These are phyloP conservation scores for Epinephelus fuscoguttatus DNA, from an alignment of 2,113 vertebrate species.

Conservation along the genomic window DNA sequence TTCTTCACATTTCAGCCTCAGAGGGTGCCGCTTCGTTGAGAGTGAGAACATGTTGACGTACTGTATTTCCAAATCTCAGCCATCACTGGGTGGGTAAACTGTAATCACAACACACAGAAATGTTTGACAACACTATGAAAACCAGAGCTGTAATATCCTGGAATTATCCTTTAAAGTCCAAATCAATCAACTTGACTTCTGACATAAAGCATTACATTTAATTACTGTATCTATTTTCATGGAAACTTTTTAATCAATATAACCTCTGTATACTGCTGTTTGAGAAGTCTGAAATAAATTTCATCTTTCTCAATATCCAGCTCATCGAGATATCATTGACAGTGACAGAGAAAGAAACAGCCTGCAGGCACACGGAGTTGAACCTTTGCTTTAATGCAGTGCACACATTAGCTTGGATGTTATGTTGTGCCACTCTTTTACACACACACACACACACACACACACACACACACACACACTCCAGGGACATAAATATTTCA, in stretches of 20 bases:
- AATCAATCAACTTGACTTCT: not conserved
- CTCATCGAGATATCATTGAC: constrained; percentile 16
- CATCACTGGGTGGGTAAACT: not conserved
- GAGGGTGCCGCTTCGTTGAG: no score
- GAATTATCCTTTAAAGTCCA: not conserved
- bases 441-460: constrained; percentile 21
- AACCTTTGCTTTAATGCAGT: constrained; percentile 56
- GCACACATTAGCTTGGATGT: constrained; percentile 40
- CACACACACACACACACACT: constrained; percentile 12
- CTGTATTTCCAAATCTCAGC: no score
- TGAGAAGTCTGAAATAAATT: no score
- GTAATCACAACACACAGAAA: not conserved
- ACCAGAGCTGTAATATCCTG: not conserved
- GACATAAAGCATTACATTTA: not conserved
- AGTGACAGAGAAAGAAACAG: constrained; percentile 34
- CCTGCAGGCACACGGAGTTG: constrained; percentile 28
- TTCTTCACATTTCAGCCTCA: no score
- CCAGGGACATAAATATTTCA: constrained; percentile 80
- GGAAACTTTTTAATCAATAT: not conserved
- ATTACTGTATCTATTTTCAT: not conserved
- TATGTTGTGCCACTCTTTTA: constrained; percentile 36
- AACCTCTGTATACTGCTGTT: not conserved
- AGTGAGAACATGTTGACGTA: no score
- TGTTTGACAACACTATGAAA: not conserved
- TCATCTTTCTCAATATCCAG: not conserved